These are phyloP conservation scores for Cephus rjabovi DNA, from an alignment of 2,888 invertebrate genomes.

Conservation along the genomic window DNA sequence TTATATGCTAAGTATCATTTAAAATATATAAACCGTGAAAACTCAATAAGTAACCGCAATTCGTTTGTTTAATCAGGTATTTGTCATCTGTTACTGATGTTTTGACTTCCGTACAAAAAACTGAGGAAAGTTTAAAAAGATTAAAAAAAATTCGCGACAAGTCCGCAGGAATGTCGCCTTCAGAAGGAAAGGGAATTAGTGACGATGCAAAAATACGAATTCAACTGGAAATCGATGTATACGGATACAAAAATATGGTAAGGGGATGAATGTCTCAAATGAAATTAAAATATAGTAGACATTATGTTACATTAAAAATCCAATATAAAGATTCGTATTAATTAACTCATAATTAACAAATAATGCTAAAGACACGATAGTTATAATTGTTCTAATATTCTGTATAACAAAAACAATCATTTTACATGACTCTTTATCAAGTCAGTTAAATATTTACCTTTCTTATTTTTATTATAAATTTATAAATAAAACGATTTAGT, in stretches of 20 bases:
- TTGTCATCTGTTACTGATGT: conserved; percentile 85
- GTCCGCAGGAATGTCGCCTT: conserved; percentile 62
- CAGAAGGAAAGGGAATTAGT: conserved; percentile 73
- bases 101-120: conserved; percentile 92
- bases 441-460: neutral
- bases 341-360: conserved; percentile 2
- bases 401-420: neutral
- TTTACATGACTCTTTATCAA: conserved; percentile 8
- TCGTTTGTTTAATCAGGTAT: conserved; percentile 68
- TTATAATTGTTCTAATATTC: conserved; percentile 3
- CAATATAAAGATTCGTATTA: neutral
- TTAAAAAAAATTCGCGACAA: conserved; percentile 86
- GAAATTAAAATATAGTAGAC: neutral
- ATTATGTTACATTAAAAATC: neutral
- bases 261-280: conserved; percentile 19
- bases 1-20: conserved; percentile 6
- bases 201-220: conserved; percentile 96
- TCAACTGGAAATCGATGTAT: conserved; percentile 89
- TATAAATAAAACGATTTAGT: neutral
- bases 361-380: conserved; percentile 1
- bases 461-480: neutral
- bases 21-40: conserved; percentile 11
- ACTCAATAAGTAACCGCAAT: neutral
- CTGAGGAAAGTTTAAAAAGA: conserved; percentile 92
- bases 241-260: conserved; percentile 76